Evolutionary conservation across 2,113 vertebrate genomes (phyloP), one percentile per base, ranked within the genome.

Genomic region (Indicator maculatus): DNA sequence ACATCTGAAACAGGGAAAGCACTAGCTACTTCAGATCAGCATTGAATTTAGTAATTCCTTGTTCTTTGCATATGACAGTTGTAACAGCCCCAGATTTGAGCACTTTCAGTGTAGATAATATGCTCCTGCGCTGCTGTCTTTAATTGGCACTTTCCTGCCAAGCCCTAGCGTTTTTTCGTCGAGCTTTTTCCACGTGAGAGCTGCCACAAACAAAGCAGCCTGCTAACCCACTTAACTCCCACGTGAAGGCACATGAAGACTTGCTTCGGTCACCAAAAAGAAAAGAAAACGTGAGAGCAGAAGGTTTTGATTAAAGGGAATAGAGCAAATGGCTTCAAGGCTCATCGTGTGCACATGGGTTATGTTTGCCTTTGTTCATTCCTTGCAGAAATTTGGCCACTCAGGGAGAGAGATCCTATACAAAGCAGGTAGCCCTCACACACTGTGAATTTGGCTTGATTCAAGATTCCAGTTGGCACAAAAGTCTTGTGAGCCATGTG

Each of bases 201-300:
- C 94, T 73, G 55, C 80, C 66, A 56, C 59, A 59, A 94, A 93
- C 87, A 93, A 93, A 95, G 94, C 92, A 94, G 85, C 80, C 65
- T 14, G 53, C 92, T 95, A 93, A 96, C 95, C 96, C 92, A 96
- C 92, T 97, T 97, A 84, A 55, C 61, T 95, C 88, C 88, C 88
- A 90, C 56, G 69, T 91, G 94, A 91, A 95, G 94, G 93, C 76
- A 65, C 44, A 88, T 31, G 88, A 80, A 93, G 88, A 80, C 63
- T 71, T 4, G 36, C 93, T 95, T 82, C 63, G 16, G 58, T 88
- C 92, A 78, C 82, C 93, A 91, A 94, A 89, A 69, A 91, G 83
- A 96, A 94, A 93, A 89, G 91, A 88, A 95, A 86, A 83, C 1
- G 19, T 3, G 2, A 73, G 21, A 63, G 63, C 69, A 72, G 58